These are phyloP conservation scores for Trogon surrucura DNA, from an alignment of 2,113 vertebrate species.

Conservation along the genomic window DNA sequence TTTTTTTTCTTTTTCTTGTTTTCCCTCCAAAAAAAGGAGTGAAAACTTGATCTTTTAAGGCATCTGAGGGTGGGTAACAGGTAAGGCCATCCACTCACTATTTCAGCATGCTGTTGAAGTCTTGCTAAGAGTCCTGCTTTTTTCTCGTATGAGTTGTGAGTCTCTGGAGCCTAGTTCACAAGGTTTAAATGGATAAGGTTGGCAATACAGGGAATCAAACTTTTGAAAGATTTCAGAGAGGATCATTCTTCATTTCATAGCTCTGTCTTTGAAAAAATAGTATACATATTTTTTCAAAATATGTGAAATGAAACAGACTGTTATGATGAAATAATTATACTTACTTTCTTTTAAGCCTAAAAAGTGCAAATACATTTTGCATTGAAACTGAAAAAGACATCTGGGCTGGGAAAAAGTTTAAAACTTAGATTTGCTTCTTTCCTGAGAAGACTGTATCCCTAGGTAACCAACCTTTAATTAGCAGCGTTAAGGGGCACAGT, in stretches of 20 bases:
- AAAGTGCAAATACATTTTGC: background rate
- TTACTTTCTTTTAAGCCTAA: background rate
- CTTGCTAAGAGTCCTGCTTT: background rate
- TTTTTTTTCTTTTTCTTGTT: too few species aligned
- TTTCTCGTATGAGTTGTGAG: background rate
- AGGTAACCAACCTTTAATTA: background rate
- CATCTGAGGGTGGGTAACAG: background rate
- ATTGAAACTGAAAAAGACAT: background rate
- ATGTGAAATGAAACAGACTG: background rate
- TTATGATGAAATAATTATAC: background rate
- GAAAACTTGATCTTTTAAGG: background rate
- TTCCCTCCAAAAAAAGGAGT: background rate
- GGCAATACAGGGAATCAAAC: background rate
- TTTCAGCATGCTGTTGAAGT: background rate
- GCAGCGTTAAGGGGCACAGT: background rate
- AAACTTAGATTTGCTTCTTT: background rate
- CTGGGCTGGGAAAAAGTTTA: background rate
- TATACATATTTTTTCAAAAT: background rate
- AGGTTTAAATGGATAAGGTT: background rate
- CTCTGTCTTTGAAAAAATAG: background rate
- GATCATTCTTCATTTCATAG: background rate
- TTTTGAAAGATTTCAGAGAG: slow-evolving; percentile 1
- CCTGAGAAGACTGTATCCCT: background rate
- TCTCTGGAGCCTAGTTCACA: background rate
- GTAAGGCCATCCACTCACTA: background rate